phyloP scores from a whole-genome alignment of 2,888 invertebrate species.

The Petrolisthes manimaculis region DNA sequence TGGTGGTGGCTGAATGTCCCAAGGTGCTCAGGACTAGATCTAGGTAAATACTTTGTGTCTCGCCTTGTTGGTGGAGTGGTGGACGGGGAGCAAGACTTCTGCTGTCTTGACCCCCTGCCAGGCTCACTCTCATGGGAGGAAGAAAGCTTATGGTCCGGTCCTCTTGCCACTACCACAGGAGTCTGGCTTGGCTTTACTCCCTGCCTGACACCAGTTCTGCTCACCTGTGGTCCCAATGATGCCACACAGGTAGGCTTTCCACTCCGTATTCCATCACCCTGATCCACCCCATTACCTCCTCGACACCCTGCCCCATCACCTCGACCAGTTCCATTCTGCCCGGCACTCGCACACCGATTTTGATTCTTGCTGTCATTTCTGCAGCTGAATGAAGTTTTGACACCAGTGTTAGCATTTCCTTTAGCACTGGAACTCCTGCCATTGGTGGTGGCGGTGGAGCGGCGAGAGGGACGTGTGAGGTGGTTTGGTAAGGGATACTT shows the following conservation, averaged over 20 bases:
- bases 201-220: neutral
- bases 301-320: neutral
- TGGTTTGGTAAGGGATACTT: neutral
- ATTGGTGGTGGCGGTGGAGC: neutral
- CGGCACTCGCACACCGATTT: neutral
- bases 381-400: neutral
- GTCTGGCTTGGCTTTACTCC: neutral
- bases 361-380: neutral
- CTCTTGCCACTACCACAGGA: too few relatives aligned
- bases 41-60: neutral
- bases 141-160: too few relatives aligned
- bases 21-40: neutral
- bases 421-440: neutral
- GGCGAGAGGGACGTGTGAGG: neutral
- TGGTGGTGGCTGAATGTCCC: neutral
- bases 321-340: too few relatives aligned
- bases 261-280: neutral
- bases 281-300: neutral
- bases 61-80: neutral
- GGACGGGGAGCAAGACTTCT: neutral
- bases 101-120: neutral
- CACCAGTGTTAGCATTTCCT: neutral
- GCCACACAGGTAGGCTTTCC: neutral
- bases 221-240: neutral
- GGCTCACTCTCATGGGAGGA: neutral